Percentiles rank a stretch among this genome's conserved stretches.
Conservation (phyloP, 2,113 vertebrate genomes). For the Cavia porcellus region DNA sequence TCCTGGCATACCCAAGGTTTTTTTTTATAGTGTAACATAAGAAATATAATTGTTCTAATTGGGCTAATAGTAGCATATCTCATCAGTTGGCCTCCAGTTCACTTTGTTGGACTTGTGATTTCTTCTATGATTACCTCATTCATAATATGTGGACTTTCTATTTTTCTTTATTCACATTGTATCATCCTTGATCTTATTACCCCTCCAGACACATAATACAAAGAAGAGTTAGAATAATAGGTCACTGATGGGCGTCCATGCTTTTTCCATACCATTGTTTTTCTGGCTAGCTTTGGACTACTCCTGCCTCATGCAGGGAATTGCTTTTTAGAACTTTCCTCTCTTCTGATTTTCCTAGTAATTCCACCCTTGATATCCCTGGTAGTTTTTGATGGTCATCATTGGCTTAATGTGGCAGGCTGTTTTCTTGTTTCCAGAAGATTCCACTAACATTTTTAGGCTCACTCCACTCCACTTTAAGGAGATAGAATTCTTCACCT, state of each 20-base stretch:
- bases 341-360: background rate
- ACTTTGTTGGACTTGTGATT: conserved; percentile 5
- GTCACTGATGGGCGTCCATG: background rate
- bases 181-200: background rate
- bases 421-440: background rate
- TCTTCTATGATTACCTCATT: background rate
- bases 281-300: background rate
- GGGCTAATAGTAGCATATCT: background rate
- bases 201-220: conserved; percentile 15
- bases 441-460: conserved; percentile 15
- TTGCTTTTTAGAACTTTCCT: background rate
- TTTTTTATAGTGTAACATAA: background rate
- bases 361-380: background rate
- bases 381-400: background rate
- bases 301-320: background rate
- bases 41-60: background rate
- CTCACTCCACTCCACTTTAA: conserved; percentile 28
- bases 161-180: background rate
- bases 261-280: conserved; percentile 46
- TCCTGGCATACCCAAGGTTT: background rate
- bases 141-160: background rate
- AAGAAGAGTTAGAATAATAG: conserved; percentile 42
- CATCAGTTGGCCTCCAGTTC: background rate
- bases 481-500: conserved; percentile 37
- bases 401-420: background rate